These are phyloP conservation scores for Eurosta solidaginis DNA, from an alignment of 1,140 invertebrate species.

Conservation along the genomic window DNA sequence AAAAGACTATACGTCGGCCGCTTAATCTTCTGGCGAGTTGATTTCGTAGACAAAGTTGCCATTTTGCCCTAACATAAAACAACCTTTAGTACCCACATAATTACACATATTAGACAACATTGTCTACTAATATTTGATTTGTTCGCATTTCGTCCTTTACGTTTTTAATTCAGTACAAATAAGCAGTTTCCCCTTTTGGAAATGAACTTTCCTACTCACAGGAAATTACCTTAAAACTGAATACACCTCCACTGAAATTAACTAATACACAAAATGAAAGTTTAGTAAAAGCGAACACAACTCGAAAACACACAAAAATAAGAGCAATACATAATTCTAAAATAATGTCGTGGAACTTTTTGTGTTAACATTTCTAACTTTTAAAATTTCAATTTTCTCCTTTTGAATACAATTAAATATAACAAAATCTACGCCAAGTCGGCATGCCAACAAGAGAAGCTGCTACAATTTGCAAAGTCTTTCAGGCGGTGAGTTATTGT, in stretches of 20 bases:
- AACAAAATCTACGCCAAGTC: background rate
- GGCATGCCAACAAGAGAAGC: background rate
- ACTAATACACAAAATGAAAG: background rate
- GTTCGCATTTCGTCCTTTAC: background rate
- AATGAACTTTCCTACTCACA: constrained; percentile 7
- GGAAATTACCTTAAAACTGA: constrained; percentile 9
- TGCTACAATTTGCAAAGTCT: background rate
- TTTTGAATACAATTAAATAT: constrained; percentile 16
- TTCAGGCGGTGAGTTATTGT: background rate
- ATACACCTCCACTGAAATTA: background rate
- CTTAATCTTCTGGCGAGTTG: no score
- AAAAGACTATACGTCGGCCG: no score
- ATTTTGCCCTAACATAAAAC: no score
- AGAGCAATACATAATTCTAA: background rate
- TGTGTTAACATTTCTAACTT: background rate
- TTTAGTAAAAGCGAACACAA: background rate
- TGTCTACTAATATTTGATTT: background rate
- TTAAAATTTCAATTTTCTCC: constrained; percentile 11
- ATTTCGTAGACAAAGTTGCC: no score
- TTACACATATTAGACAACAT: background rate
- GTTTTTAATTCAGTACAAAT: background rate
- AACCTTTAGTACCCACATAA: no score
- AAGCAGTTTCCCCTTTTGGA: background rate
- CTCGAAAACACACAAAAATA: background rate
- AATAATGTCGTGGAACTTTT: background rate